These are phyloP conservation scores for Bombus superbus DNA, from an alignment of 1,140 invertebrate species.

Conservation along the genomic window DNA sequence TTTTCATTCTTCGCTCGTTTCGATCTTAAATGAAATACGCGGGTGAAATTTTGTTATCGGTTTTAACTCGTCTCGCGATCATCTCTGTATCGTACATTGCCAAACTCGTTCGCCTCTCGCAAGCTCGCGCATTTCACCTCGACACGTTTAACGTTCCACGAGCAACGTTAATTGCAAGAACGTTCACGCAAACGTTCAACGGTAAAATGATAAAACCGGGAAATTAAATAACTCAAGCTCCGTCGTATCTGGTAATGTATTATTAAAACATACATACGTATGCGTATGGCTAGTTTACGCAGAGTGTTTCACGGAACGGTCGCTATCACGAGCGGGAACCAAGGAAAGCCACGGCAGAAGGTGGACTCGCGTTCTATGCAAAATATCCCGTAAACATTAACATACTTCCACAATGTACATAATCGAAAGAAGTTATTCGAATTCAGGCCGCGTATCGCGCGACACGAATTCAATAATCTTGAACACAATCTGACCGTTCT, in stretches of 20 bases:
- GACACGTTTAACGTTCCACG: too few species aligned
- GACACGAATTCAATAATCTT: conserved; percentile 46
- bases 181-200: not conserved
- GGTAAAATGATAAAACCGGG: not conserved
- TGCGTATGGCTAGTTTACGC: not conserved
- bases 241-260: not conserved
- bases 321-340: not conserved
- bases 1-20: not conserved
- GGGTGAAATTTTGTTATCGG: too few species aligned
- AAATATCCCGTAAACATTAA: conserved; percentile 37
- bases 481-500: conserved; percentile 24
- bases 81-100: too few species aligned
- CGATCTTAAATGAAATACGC: not conserved
- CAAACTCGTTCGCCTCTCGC: too few species aligned
- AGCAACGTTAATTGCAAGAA: not conserved
- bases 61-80: too few species aligned
- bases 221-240: not conserved
- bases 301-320: not conserved
- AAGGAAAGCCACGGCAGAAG: not conserved
- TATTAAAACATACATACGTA: not conserved
- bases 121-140: too few species aligned
- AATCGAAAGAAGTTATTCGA: conserved; percentile 31
- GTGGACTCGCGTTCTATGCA: conserved; percentile 19
- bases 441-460: conserved; percentile 35
- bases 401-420: not conserved